Evolutionary conservation across 2,113 vertebrate species (phyloP).

Genomic region (Brevimyrus niger): DNA sequence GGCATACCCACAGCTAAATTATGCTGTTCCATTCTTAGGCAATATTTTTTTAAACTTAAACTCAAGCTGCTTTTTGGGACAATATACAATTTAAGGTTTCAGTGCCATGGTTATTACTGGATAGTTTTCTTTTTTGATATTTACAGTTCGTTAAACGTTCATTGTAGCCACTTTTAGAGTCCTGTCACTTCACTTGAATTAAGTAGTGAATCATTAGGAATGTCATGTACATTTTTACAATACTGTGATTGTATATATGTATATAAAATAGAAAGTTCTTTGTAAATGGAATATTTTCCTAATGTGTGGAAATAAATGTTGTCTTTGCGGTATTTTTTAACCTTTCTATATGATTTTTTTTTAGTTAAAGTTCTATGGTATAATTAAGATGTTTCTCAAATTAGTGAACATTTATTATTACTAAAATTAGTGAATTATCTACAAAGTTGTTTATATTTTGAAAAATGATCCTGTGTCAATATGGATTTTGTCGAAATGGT

Average conservation of each 20-base stretch:
- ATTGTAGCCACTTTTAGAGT: not conserved
- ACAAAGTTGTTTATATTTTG: not conserved
- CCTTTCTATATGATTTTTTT: not conserved
- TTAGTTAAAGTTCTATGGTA: not conserved
- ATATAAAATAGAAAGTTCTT: slow-evolving; percentile 54
- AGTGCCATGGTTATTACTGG: not conserved
- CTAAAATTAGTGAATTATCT: not conserved
- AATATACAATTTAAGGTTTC: not conserved
- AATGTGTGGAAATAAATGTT: slow-evolving; percentile 38
- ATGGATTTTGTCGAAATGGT: not conserved
- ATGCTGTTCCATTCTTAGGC: not conserved
- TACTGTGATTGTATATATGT: slow-evolving; percentile 59
- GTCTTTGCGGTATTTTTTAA: not conserved
- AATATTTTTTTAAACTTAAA: not conserved
- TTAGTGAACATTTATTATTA: not conserved
- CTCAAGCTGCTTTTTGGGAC: not conserved
- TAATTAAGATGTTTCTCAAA: not conserved
- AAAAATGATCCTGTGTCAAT: not conserved
- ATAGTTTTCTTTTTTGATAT: not conserved
- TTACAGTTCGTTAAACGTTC: not conserved
- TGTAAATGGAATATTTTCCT: slow-evolving; percentile 51
- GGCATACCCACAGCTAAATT: not conserved
- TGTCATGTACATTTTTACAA: slow-evolving; percentile 54
- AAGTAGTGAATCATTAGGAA: slow-evolving; percentile 26
- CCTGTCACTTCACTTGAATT: slow-evolving; percentile 19